A percentile compares a stretch with the other conserved stretches of the same genome.
Evolutionary conservation across 2,888 invertebrate species (phyloP).

Genomic region (Hemicrepidius hirtus): DNA sequence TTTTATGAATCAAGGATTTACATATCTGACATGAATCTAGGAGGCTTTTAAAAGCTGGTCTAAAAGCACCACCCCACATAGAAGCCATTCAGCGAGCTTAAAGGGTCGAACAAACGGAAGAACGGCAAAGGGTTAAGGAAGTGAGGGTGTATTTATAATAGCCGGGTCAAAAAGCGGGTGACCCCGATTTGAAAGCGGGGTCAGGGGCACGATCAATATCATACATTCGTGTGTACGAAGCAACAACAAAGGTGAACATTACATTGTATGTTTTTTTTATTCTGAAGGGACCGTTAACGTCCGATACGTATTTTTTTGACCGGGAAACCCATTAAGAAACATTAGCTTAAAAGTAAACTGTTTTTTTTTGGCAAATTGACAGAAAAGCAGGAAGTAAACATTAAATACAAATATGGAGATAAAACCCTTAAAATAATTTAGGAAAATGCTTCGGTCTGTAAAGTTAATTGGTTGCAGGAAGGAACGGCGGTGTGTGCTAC

Average conservation of each 20-base stretch:
- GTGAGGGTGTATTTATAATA: conserved; percentile 55
- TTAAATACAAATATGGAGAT: background rate
- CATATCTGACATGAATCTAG: conserved; percentile 33
- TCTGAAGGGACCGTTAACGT: background rate
- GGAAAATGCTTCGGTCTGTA: background rate
- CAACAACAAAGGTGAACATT: conserved; percentile 38
- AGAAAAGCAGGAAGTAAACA: background rate
- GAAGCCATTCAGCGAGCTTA: conserved; percentile 36
- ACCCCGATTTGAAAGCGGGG: conserved; percentile 57
- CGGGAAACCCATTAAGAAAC: too few species aligned
- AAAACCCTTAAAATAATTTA: conserved; percentile 5
- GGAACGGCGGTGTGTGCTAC: conserved; percentile 6
- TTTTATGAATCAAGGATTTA: conserved; percentile 45
- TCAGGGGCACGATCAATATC: conserved; percentile 59
- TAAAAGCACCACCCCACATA: conserved; percentile 26
- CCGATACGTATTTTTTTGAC: background rate
- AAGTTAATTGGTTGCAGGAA: conserved; percentile 11
- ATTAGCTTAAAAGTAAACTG: too few species aligned
- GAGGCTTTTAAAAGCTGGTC: conserved; percentile 25
- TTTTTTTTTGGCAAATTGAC: background rate
- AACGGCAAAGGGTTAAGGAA: conserved; percentile 48
- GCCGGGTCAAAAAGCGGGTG: conserved; percentile 57
- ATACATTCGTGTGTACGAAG: conserved; percentile 48
- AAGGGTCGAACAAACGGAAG: conserved; percentile 46
- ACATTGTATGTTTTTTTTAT: conserved; percentile 1